phyloP scores from a whole-genome alignment of 92 coral and sea anemone genomes.

The Umimayanthus chanpuru region DNA sequence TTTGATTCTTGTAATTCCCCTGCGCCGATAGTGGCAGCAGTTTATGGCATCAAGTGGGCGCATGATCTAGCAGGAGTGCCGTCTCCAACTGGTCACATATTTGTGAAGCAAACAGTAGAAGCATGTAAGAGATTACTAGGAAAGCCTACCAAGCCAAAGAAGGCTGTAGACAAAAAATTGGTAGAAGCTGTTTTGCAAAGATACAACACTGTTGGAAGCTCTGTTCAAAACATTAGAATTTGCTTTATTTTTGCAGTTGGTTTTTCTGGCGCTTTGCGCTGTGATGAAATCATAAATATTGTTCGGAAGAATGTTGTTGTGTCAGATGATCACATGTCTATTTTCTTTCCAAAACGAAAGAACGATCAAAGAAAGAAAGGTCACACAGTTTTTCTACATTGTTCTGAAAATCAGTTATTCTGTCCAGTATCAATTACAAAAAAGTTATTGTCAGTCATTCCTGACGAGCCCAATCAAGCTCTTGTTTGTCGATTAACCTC shows the following conservation, averaged over 20 bases:
- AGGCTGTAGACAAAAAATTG: slow-evolving; percentile 27
- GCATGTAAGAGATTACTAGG: slow-evolving; percentile 35
- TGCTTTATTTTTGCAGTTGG: slow-evolving; percentile 30
- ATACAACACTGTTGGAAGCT: slow-evolving; percentile 19
- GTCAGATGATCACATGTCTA: not conserved
- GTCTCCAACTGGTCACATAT: slow-evolving; percentile 29
- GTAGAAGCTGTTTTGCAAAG: slow-evolving; percentile 9
- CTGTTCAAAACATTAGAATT: slow-evolving; percentile 24
- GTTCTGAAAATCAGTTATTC: not conserved
- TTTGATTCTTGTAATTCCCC: no score
- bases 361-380: not conserved
- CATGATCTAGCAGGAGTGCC: not conserved
- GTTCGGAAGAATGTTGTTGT: slow-evolving; percentile 16
- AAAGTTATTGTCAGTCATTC: slow-evolving; percentile 22
- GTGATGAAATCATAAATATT: slow-evolving; percentile 31
- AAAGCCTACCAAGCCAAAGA: slow-evolving; percentile 5
- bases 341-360: not conserved
- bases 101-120: slow-evolving; percentile 41
- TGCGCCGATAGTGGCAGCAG: slow-evolving; percentile 45
- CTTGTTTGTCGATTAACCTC: not conserved
- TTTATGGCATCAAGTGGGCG: slow-evolving; percentile 37
- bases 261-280: slow-evolving; percentile 27
- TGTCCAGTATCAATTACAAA: slow-evolving; percentile 54
- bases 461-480: slow-evolving; percentile 47
- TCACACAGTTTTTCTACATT: not conserved